A percentile compares a stretch with the other conserved stretches of the same genome.
Evolutionary conservation across 2,797 vertebrate species (phyloP).

Genomic region (Emydoidea blandingii): DNA sequence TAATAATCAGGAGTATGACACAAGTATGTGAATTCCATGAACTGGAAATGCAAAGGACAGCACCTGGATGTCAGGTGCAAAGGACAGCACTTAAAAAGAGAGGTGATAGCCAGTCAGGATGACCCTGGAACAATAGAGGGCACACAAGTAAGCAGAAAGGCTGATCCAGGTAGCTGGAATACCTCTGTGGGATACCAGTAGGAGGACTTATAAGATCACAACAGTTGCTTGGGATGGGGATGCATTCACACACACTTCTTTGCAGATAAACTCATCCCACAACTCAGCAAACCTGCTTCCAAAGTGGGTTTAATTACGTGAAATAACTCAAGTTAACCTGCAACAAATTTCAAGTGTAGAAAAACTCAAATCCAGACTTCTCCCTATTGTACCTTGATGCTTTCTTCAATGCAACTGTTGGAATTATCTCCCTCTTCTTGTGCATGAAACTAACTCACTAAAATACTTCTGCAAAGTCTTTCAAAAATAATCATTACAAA

Average conservation of each 20-base stretch:
- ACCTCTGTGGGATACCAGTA: background rate
- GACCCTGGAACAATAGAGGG: background rate
- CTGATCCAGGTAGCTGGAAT: background rate
- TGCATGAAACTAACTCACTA: background rate
- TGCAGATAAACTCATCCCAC: background rate
- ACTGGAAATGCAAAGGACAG: background rate
- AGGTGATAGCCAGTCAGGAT: background rate
- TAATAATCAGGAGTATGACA: background rate
- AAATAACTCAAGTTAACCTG: background rate
- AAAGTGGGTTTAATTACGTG: background rate
- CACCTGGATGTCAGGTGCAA: no score
- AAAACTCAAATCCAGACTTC: background rate
- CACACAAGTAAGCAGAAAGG: background rate
- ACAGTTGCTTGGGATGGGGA: background rate
- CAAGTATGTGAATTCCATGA: background rate
- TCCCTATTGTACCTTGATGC: background rate
- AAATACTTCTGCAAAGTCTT: background rate
- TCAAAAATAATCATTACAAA: background rate
- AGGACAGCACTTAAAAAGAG: background rate
- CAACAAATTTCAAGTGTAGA: background rate
- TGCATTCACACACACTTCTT: background rate
- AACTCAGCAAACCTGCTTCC: background rate
- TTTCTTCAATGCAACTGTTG: background rate
- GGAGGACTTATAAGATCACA: background rate
- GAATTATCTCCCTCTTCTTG: background rate